Evolutionary conservation across 2,113 vertebrate species (phyloP), one percentile per base, ranked within the genome.

Genomic region (Benitochromis conjunctus): DNA sequence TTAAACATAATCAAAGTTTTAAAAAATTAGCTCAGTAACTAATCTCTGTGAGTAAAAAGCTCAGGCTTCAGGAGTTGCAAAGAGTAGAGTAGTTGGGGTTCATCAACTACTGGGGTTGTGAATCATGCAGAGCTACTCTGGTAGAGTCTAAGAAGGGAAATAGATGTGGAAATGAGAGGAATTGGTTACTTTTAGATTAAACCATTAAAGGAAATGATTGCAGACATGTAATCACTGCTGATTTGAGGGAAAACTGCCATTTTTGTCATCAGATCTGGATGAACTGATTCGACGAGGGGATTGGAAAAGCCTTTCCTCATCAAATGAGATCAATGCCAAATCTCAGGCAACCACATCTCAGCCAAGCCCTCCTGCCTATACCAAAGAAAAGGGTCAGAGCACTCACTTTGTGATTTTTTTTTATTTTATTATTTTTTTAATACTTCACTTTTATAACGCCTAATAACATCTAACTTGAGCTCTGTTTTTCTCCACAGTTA

Each of bases 371-470:
- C 94, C 96, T 14, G 91, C 94, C 2, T 92, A 84, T 79, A 95
- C 82, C 81, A 96, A 95, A 85, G 95, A 95, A 56, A 96, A 94
- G 90, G 95, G 96, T 96, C 19, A 7, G 86, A 56, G 7, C 13
- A 24, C 24, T 34, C 21, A 29, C 31, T 26, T 19, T 51, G 24
- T 51, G 46, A 76, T 51, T 51, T 31, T 26, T 26, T 26, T 26
- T 26, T 26, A 26, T 26, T 26, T 26, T n/a, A n/a, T n/a, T n/a
- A n/a, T n/a, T 26, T 26, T 26, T 26, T 26, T 26, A 26, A 9
- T 31, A 51, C 12, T 13, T 53, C 10, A 34, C 24, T 34, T 34
- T n/a, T 53, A 76, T 51, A 76, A n/a, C 46, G n/a, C 46, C 19
- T n/a, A 51, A 76, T 31, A 64, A 64, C 19, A 12, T 76, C 26